phyloP scores from a whole-genome alignment of 2,797 vertebrate genomes.

The Gadopsis bispinosus region DNA sequence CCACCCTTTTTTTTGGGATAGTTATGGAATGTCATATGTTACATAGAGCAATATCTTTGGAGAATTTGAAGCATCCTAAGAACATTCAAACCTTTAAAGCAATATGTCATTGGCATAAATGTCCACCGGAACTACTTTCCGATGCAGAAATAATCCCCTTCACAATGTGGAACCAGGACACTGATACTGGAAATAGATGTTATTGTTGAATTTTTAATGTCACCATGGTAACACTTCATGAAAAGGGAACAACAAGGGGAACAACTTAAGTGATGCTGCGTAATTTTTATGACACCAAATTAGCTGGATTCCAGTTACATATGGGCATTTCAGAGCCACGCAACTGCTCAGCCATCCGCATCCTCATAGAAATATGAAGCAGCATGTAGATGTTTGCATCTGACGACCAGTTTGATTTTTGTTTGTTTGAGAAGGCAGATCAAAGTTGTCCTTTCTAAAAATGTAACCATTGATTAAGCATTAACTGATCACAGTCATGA shows the following conservation, averaged over 20 bases:
- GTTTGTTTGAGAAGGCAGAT: not conserved
- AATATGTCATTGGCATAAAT: not conserved
- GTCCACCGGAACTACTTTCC: not conserved
- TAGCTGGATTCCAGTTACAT: too few species aligned
- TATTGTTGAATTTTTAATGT: too few species aligned
- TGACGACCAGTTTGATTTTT: too few species aligned
- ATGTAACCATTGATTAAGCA: not conserved
- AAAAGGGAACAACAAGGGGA: not conserved
- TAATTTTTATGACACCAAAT: not conserved
- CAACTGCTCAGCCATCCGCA: too few species aligned
- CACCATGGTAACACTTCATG: not conserved
- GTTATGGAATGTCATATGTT: not conserved
- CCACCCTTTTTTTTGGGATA: conserved; percentile 17
- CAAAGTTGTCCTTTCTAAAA: not conserved
- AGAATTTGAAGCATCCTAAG: not conserved
- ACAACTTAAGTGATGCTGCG: not conserved
- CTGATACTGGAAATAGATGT: not conserved
- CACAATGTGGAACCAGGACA: not conserved
- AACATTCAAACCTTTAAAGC: not conserved
- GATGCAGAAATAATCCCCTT: not conserved
- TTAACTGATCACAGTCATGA: not conserved
- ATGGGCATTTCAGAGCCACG: too few species aligned
- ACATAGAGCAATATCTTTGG: not conserved
- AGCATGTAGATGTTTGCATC: too few species aligned
- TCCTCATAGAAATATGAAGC: too few species aligned